Percentiles rank a stretch among this genome's conserved stretches.
phyloP scores from a whole-genome alignment of 2,113 vertebrate genomes.

The Trogon surrucura region DNA sequence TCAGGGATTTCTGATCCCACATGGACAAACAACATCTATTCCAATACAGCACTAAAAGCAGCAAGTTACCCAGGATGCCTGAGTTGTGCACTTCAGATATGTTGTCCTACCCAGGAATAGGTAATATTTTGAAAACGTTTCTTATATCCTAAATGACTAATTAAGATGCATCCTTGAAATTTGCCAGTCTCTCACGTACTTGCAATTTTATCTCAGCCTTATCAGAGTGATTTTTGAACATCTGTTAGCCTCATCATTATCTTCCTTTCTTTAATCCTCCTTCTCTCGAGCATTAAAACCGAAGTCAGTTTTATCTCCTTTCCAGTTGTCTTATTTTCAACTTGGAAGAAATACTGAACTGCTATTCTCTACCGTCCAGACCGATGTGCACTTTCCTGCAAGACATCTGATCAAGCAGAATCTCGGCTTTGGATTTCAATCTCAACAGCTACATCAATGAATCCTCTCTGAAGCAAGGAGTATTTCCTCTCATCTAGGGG shows the following conservation, averaged over 20 bases:
- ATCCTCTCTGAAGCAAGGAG: not conserved
- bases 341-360: not conserved
- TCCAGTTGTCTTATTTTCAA: not conserved
- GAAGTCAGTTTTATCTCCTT: not conserved
- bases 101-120: not conserved
- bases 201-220: not conserved
- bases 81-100: not conserved
- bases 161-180: conserved; percentile 7
- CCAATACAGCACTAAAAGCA: not conserved
- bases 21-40: not conserved
- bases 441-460: not conserved
- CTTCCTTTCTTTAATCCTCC: not conserved
- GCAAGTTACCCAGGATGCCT: not conserved
- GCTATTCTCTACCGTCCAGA: not conserved
- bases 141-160: not conserved
- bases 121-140: not conserved
- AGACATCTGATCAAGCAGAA: not conserved
- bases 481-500: not conserved
- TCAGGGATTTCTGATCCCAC: not conserved
- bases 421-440: not conserved
- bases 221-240: not conserved
- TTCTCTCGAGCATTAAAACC: not conserved
- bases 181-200: not conserved
- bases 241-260: not conserved
- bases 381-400: not conserved